These are phyloP conservation scores for Equus przewalskii DNA, from an alignment of 2,113 vertebrate genomes.

Conservation along the genomic window DNA sequence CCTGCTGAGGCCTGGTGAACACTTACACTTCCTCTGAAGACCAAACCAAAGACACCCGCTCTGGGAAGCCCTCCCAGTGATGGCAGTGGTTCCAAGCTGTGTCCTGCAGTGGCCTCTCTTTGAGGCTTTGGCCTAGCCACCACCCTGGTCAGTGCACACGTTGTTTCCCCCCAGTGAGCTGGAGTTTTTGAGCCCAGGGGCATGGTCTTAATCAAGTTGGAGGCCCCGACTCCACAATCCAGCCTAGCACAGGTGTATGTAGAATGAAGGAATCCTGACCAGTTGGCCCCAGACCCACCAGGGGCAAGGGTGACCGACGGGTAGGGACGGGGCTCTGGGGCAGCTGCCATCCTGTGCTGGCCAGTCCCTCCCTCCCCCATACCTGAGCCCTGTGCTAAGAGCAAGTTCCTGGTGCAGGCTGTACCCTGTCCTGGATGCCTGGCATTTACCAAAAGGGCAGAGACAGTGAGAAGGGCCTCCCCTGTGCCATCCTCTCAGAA, in stretches of 20 bases:
- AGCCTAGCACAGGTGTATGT: background rate
- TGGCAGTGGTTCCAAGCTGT: background rate
- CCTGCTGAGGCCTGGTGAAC: background rate
- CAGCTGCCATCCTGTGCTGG: background rate
- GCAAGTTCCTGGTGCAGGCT: conserved; percentile 70
- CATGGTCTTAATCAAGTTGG: background rate
- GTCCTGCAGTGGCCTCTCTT: background rate
- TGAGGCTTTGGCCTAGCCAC: background rate
- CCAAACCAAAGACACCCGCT: background rate
- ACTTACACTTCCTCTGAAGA: background rate
- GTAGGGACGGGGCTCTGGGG: background rate
- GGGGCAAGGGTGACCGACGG: background rate
- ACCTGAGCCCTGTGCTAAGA: conserved; percentile 13
- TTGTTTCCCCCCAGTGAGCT: background rate
- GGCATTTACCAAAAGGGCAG: conserved; percentile 84
- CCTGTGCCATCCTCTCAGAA: conserved; percentile 57
- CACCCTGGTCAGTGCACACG: background rate
- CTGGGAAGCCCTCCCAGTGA: background rate
- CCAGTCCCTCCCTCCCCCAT: background rate
- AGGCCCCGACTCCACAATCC: background rate
- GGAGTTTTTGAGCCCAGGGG: background rate
- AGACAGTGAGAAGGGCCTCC: conserved; percentile 65
- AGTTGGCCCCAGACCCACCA: no score
- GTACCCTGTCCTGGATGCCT: conserved; percentile 74
- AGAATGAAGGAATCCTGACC: background rate